Evolutionary conservation across 2,888 invertebrate species (phyloP), one percentile per base, ranked within the genome.

Genomic region (Conchocele bisecta): DNA sequence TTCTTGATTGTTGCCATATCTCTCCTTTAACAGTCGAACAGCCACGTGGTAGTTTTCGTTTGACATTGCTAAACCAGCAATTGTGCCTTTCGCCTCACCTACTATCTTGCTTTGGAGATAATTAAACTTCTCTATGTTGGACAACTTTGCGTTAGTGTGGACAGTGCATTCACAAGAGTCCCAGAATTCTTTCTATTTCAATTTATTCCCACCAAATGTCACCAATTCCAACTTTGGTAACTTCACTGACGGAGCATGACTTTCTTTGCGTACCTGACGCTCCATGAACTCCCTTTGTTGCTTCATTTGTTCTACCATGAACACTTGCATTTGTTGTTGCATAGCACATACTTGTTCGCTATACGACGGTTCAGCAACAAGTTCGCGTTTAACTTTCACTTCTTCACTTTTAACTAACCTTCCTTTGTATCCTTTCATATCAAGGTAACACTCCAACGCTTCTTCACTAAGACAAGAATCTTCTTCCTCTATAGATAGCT

Each of bases 21-120:
- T 42, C 13, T 54, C 42, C 33, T 48, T 17, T 22, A 63, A 37
- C 31, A 66, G 59, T 22, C 57, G 56, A 13, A 67, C 24, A 17
- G 73, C 64, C n/a, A 73, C n/a, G 29, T 20, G 15, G 42, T 73
- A 68, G 26, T 73, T 73, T 42, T 54, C 64, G 42, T 53, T 68
- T 9, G 60, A 64, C 4, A 68, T 24, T 0, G 60, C 58, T 48
- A 73, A 20, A 13, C 72, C 68, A 22, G 50, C 46, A 39, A 68
- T 57, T 6, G 66, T 44, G 13, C n/a, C n/a, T 39, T 41, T 66
- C 5, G 61, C 66, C 46, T 58, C 44, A 9, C 42, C 58, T 3
- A 20, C 31, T 24, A 44, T n/a, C 24, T 58, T 58, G 29, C 53
- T 41, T 24, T 31, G 37, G 1, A 51, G 39, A 20, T 63, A 54